Conservation (phyloP, 2,797 vertebrate species). For the Macropodus opercularis region DNA sequence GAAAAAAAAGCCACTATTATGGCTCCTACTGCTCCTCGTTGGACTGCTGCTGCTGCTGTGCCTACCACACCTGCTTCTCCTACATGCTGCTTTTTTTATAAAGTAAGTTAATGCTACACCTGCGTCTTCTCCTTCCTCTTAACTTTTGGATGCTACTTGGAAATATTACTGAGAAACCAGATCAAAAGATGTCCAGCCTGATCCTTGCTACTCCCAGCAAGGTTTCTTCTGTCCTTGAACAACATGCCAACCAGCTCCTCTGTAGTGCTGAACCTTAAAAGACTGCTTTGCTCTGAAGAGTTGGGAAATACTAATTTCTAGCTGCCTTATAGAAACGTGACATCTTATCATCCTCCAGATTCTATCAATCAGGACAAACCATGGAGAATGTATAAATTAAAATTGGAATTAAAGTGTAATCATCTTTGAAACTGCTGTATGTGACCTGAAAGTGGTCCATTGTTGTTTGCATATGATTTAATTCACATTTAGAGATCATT, state of each 20-base stretch:
- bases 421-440: conserved; percentile 2
- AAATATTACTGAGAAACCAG: not conserved
- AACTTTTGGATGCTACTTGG: conserved; percentile 7
- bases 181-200: conserved; percentile 5
- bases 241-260: not conserved
- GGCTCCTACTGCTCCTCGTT: not conserved
- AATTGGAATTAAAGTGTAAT: not conserved
- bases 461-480: conserved; percentile 48
- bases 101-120: conserved; percentile 11
- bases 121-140: conserved; percentile 16
- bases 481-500: conserved; percentile 62
- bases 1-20: not conserved
- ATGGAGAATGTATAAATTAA: not conserved
- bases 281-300: conserved; percentile 3
- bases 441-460: conserved; percentile 35
- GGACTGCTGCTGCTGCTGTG: not conserved
- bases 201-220: not conserved
- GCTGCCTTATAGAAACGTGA: not conserved
- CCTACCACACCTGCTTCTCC: not conserved
- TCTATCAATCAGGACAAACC: not conserved
- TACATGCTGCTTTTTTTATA: conserved; percentile 1
- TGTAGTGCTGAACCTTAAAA: not conserved
- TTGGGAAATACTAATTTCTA: not conserved
- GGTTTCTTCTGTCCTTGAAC: not conserved
- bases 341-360: not conserved